A percentile compares a stretch with the other conserved stretches of the same genome.
phyloP scores from a whole-genome alignment of 2,888 invertebrate genomes.

The Hydraecia micacea region DNA sequence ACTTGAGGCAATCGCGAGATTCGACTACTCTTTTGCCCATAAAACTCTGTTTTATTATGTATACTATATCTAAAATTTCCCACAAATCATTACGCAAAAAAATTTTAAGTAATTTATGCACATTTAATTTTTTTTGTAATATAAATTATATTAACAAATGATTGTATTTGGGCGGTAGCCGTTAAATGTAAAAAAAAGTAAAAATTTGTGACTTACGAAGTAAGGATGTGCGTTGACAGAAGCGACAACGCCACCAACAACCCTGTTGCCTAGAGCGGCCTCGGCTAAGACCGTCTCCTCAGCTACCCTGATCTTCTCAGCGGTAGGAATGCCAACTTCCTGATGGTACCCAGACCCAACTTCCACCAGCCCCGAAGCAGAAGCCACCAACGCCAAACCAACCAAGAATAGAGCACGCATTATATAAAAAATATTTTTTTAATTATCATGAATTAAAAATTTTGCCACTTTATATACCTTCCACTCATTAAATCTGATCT shows the following conservation, averaged over 20 bases:
- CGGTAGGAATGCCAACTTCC: constrained; percentile 78
- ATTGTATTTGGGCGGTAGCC: background rate
- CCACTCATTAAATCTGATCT: constrained; percentile 43
- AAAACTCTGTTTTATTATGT: too few species aligned
- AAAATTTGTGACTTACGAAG: constrained; percentile 67
- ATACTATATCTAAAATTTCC: background rate
- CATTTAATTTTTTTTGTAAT: too few species aligned
- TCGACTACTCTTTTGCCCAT: background rate
- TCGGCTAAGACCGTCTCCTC: constrained; percentile 64
- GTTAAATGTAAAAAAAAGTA: too few species aligned
- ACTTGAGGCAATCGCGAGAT: background rate
- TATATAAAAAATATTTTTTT: constrained; percentile 36
- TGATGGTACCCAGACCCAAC: constrained; percentile 73
- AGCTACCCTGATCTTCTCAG: constrained; percentile 73
- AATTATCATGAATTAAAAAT: background rate
- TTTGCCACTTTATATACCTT: constrained; percentile 43
- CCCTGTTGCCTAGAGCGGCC: constrained; percentile 52
- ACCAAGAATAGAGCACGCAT: constrained; percentile 68
- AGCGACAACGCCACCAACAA: constrained; percentile 77
- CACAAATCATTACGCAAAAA: background rate
- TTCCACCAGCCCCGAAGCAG: constrained; percentile 64
- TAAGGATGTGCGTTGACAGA: constrained; percentile 74
- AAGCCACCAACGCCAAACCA: constrained; percentile 63
- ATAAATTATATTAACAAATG: background rate
- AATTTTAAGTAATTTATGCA: too few species aligned